Base-by-base conservation (phyloP, 2,113 vertebrate genomes). In the Lepisosteus oculatus region DNA sequence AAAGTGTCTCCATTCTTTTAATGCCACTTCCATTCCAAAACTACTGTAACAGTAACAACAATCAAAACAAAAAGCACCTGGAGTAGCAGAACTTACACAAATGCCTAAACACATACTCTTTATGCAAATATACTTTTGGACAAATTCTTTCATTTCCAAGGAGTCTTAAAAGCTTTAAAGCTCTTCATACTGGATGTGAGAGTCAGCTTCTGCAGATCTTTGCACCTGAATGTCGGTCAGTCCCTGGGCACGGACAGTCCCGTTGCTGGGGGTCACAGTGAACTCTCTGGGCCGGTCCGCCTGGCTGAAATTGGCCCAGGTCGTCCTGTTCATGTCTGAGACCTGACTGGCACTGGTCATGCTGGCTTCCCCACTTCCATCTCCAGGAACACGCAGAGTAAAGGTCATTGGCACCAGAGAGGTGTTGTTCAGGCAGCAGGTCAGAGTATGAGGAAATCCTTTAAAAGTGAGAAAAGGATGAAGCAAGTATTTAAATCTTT, bases 351-450 rank as follows among this genome's bases (percentile, higher is more conserved):
- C 75, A 67, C 80, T 86, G 69, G 73, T 79, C 17, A 90, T 17
- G 3, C 94, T 94, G 15, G 83, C 73, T 3, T 68, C 70, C 3
- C 88, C 93, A 0, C 0, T 3, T 1, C 96, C 93, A 0, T 96
- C 94, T 8, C 89, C 92, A 3, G 90, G 89, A 61, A 98, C 55
- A 2, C 76, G 85, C 11, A 98, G 87, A 65, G 43, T 80, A 84
- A 97, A 96, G 15, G 75, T 87, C 91, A 96, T 85, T 0, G 94
- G 84, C 62, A 95, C 89, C 75, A 91, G 75, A 44, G 91, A 94
- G 0, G 93, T 93, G 76, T 95, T 97, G 75, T 54, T 90, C 72
- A 98, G 89, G 45, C 84, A 84, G 71, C 89, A 97, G 0, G 72
- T 82, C 66, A 91, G 59, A 2, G 86, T 93, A 11, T 4, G 55